Base-by-base conservation (phyloP, 92 coral and sea anemone species). In the Zoanthus gigantus region DNA sequence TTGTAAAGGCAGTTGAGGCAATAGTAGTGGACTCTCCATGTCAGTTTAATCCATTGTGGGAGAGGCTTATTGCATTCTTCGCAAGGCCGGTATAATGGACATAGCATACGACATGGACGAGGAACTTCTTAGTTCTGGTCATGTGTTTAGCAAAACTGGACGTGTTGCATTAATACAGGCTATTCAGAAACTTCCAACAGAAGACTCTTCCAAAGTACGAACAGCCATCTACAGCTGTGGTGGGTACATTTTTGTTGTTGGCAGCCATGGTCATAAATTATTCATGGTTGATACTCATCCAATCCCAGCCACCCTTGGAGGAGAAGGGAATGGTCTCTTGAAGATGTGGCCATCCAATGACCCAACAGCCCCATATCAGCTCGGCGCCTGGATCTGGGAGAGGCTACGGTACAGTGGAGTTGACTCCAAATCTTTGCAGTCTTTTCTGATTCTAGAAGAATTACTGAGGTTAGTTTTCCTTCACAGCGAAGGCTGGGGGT, bases 61-160 rank as follows among this genome's bases (percentile, higher is more conserved):
- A 71, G 93, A 90, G 88, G 90, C 93, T 60, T 90, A 86, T 80
- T 48, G 42, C 42, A 47, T 90, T 69, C 52, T 90, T 75, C 12
- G 79, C 77, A 46, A 85, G 54, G 66, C 50, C 32, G 85, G 82
- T 54, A 76, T 81, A 50, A 71, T 90, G 6, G 83, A 82, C 67
- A 74, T 77, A 71, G 80, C 75, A 63, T 60, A 81, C 68, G 88
- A 87, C 76, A 82, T 87, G 65, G 83, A 30, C 8, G 91, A 91
- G 81, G 90, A 87, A 82, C 74, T 82, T 28, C 23, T 90, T 65
- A 28, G 63, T 23, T 56, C 54, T 18, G 45, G 87, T 73, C 85
- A 78, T 5, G 88, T 56, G 48, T 90, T 80, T 84, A 74, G 90
- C 50, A 77, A 71, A 31, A 61, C 79, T 60, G 93, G 88, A 37